Conservation (phyloP, 1,140 invertebrate genomes). For the Micrasema minimum region DNA sequence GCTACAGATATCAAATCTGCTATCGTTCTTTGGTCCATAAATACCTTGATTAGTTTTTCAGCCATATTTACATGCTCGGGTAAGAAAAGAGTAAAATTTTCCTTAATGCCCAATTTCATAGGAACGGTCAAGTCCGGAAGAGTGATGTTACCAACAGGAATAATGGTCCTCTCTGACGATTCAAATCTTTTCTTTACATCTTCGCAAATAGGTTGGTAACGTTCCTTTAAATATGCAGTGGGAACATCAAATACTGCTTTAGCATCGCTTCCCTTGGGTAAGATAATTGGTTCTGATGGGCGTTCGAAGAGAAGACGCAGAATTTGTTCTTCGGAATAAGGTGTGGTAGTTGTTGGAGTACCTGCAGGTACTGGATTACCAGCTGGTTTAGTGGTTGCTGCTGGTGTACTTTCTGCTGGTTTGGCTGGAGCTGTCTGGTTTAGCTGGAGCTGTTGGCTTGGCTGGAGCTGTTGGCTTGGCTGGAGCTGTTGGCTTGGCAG, state of each 20-base stretch:
- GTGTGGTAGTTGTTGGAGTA: too few relatives aligned
- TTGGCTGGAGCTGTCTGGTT: too few relatives aligned
- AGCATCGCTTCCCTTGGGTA: background rate
- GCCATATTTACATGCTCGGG: conserved; percentile 76
- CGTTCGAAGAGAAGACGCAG: background rate
- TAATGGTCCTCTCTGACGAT: conserved; percentile 54
- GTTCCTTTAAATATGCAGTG: background rate
- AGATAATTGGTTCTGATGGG: background rate
- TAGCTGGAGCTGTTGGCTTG: too few relatives aligned
- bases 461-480: too few relatives aligned
- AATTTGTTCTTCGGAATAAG: background rate
- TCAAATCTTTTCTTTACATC: background rate
- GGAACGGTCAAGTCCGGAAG: conserved; percentile 75
- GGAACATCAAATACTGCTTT: background rate
- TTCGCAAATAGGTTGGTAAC: background rate
- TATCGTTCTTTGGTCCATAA: conserved; percentile 72
- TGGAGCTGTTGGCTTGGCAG: too few relatives aligned
- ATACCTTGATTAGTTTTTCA: conserved; percentile 75
- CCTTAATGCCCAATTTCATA: conserved; percentile 72
- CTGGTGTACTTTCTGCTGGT: too few relatives aligned
- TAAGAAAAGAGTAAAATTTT: conserved; percentile 80
- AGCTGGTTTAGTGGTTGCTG: too few relatives aligned
- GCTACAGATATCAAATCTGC: conserved; percentile 77
- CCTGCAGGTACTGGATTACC: too few relatives aligned
- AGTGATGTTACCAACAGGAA: conserved; percentile 73